Evolutionary conservation across 2,113 vertebrate species (phyloP).

Genomic region (Takifugu bimaculatus): DNA sequence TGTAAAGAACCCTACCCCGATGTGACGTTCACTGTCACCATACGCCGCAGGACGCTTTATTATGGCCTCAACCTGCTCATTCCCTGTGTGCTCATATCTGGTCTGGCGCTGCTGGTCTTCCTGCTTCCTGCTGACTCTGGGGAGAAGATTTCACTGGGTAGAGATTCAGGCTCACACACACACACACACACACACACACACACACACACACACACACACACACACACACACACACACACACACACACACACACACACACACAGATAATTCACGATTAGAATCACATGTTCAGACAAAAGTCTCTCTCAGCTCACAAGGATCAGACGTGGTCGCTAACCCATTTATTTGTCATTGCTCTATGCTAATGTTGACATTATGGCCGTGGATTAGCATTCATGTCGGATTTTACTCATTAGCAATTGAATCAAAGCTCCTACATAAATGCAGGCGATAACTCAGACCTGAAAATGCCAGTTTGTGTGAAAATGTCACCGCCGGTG

Average conservation of each 20-base stretch:
- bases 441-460: slow-evolving; percentile 25
- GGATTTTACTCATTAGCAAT: slow-evolving; percentile 25
- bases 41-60: slow-evolving; percentile 83
- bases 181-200: no score
- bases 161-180: background rate
- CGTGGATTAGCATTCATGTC: slow-evolving; percentile 25
- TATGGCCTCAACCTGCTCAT: slow-evolving; percentile 85
- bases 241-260: background rate
- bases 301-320: slow-evolving; percentile 3
- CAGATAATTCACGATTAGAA: slow-evolving; percentile 8
- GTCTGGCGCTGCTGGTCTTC: slow-evolving; percentile 83
- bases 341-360: slow-evolving; percentile 35
- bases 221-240: background rate
- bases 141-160: slow-evolving; percentile 77
- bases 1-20: slow-evolving; percentile 87
- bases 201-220: no score
- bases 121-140: slow-evolving; percentile 79
- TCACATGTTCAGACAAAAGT: slow-evolving; percentile 16
- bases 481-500: slow-evolving; percentile 14
- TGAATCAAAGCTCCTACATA: slow-evolving; percentile 18
- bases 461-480: slow-evolving; percentile 38
- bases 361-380: slow-evolving; percentile 50
- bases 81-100: slow-evolving; percentile 85
- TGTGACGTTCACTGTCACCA: slow-evolving; percentile 84
- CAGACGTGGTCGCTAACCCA: slow-evolving; percentile 1